Conservation (phyloP, 2,888 invertebrate genomes). For the Melieria omissa region DNA sequence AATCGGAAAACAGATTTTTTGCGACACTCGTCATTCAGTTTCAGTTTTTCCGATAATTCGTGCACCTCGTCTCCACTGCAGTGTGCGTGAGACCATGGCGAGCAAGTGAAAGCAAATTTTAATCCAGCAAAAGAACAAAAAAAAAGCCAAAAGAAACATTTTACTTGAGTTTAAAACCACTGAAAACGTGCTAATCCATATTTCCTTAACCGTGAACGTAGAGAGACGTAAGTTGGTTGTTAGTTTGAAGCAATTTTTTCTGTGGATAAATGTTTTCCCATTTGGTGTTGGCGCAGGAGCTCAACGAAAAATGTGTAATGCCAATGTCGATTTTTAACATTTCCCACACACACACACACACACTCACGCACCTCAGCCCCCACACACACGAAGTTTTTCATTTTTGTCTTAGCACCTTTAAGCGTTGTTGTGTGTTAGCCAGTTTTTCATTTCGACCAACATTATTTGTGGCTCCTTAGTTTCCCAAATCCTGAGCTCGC, state of each 20-base stretch:
- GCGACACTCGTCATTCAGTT: constrained; percentile 60
- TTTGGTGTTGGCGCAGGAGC: too few relatives aligned
- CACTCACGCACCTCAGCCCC: too few relatives aligned
- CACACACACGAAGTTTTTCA: background rate
- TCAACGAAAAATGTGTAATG: too few relatives aligned
- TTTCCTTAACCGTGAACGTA: constrained; percentile 49
- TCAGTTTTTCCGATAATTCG: constrained; percentile 62
- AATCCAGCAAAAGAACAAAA: constrained; percentile 20
- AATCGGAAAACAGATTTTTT: background rate
- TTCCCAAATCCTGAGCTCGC: too few relatives aligned
- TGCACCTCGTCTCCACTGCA: constrained; percentile 46
- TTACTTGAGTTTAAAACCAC: constrained; percentile 13
- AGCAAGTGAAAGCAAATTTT: too few relatives aligned
- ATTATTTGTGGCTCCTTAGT: too few relatives aligned
- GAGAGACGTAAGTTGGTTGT: constrained; percentile 64
- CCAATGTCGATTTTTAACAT: constrained; percentile 23
- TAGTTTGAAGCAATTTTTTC: too few relatives aligned
- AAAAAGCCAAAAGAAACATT: constrained; percentile 31
- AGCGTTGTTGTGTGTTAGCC: too few relatives aligned
- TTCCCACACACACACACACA: too few relatives aligned
- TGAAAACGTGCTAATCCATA: constrained; percentile 13
- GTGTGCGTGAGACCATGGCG: background rate
- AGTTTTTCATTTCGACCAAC: too few relatives aligned
- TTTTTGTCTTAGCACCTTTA: background rate
- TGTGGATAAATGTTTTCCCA: too few relatives aligned